Percentiles rank a stretch among this genome's conserved stretches.
These are phyloP conservation scores for Tolypeutes matacus DNA, from an alignment of 2,797 vertebrate species.

Conservation along the genomic window DNA sequence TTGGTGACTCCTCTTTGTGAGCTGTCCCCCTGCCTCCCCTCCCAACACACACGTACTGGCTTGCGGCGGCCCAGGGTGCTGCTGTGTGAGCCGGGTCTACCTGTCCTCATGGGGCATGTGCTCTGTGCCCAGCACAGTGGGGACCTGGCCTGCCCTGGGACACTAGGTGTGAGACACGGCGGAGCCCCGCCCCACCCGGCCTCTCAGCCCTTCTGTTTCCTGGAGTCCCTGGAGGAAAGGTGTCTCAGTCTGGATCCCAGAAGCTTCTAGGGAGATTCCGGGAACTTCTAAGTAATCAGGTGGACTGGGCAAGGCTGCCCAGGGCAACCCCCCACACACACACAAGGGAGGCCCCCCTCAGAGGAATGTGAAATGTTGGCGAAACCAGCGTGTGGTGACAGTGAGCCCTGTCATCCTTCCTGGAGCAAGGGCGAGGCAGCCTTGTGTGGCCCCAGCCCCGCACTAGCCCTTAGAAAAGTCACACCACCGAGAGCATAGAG, in stretches of 20 bases:
- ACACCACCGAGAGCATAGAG: neutral
- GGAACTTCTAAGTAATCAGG: constrained; percentile 16
- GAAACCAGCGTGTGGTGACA: neutral
- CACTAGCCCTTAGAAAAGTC: no score
- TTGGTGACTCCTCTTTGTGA: constrained; percentile 29
- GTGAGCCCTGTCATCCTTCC: no score
- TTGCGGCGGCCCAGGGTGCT: neutral
- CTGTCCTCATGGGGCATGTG: neutral
- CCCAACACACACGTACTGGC: neutral
- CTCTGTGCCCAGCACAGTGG: neutral
- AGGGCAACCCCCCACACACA: neutral
- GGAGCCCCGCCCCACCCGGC: no score
- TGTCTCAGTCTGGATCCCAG: neutral
- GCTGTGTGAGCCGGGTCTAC: neutral
- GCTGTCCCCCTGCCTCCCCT: neutral
- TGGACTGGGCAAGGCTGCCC: neutral
- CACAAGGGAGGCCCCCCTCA: neutral
- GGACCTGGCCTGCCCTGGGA: neutral
- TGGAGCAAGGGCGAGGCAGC: no score
- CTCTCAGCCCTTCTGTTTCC: neutral
- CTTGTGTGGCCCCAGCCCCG: no score
- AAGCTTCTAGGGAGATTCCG: neutral
- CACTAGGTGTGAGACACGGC: no score
- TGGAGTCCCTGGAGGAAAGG: neutral
- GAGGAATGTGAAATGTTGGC: neutral